Percentiles rank a stretch among this genome's conserved stretches.
Conservation (phyloP, 2,797 vertebrate species). For the Kryptopterus vitreolus region DNA sequence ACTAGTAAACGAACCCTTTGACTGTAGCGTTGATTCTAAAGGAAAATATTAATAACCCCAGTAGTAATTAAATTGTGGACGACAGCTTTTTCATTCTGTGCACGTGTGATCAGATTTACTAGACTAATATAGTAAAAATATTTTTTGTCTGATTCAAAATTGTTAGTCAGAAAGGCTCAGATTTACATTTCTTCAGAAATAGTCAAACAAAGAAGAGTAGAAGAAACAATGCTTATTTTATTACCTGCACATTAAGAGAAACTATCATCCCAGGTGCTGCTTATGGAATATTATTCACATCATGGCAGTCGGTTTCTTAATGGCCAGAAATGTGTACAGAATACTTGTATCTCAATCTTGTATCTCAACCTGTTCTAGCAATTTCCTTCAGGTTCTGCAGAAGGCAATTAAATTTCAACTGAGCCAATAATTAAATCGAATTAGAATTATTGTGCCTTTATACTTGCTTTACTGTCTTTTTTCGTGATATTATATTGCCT, state of each 20-base stretch:
- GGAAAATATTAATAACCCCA: not conserved
- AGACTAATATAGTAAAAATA: not conserved
- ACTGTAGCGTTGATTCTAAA: not conserved
- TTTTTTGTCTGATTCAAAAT: not conserved
- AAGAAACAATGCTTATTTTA: not conserved
- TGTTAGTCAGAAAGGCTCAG: constrained; percentile 2
- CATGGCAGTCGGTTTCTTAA: not conserved
- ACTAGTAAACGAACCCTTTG: not conserved
- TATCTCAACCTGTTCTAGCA: not conserved
- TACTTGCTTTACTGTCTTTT: constrained; percentile 4
- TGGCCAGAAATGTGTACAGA: not conserved
- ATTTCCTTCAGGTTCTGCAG: not conserved
- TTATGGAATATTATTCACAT: not conserved
- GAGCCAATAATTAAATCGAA: too few relatives aligned
- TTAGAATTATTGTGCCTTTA: not conserved
- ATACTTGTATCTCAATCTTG: not conserved
- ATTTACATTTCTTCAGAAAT: constrained; percentile 27
- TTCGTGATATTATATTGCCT: not conserved
- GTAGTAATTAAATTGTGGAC: not conserved
- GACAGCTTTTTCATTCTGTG: not conserved
- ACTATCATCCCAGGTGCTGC: not conserved
- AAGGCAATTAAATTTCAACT: not conserved
- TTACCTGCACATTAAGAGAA: not conserved
- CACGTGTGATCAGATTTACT: not conserved
- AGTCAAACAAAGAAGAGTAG: not conserved